Evolutionary conservation across 2,888 invertebrate species (phyloP).

Genomic region (Synergus gifuensis): DNA sequence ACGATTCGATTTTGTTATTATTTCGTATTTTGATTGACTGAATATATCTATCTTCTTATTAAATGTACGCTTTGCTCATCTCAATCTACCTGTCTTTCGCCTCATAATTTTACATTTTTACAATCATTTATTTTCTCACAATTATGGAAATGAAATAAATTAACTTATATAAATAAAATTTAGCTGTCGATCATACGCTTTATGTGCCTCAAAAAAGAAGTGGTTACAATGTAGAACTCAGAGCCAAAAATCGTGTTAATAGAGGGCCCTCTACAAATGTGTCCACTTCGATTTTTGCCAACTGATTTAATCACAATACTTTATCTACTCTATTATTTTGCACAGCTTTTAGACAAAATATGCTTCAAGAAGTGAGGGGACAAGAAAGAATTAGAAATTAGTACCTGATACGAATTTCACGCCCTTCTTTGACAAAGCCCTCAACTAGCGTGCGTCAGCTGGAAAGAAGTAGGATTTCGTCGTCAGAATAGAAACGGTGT

Average conservation of each 20-base stretch:
- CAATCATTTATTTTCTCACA: too few species aligned
- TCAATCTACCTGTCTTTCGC: too few species aligned
- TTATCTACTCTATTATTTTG: background rate
- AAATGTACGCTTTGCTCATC: too few species aligned
- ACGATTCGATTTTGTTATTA: too few species aligned
- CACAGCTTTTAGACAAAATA: background rate
- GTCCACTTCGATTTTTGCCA: background rate
- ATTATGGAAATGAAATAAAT: too few species aligned
- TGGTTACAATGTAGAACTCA: too few species aligned
- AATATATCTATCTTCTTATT: too few species aligned
- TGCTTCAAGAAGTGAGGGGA: conserved; percentile 1
- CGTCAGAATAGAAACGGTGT: conserved; percentile 59
- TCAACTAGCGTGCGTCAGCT: conserved; percentile 52
- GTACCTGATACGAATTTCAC: background rate
- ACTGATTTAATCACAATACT: background rate
- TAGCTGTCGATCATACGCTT: too few species aligned
- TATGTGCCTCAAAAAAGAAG: too few species aligned
- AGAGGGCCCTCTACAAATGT: background rate
- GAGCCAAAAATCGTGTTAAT: background rate
- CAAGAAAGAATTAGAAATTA: background rate
- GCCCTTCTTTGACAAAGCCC: conserved; percentile 1
- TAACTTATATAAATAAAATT: too few species aligned
- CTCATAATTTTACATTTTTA: too few species aligned
- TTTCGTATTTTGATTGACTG: too few species aligned
- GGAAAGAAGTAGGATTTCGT: conserved; percentile 59